These are phyloP conservation scores for Channa maculata DNA, from an alignment of 2,113 vertebrate species.

Conservation along the genomic window DNA sequence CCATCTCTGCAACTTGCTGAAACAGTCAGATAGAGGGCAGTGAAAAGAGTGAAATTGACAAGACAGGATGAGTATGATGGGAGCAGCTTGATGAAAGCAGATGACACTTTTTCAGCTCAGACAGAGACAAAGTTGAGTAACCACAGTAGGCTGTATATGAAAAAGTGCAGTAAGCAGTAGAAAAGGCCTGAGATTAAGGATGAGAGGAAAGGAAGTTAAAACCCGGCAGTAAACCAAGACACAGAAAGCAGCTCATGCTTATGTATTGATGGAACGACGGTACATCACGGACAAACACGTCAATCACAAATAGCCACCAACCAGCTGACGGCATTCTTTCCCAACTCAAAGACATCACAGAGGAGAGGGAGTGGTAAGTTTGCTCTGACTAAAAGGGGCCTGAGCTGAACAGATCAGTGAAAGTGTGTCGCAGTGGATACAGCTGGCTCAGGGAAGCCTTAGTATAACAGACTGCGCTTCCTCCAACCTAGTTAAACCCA, in stretches of 20 bases:
- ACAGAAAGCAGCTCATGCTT: constrained; percentile 85
- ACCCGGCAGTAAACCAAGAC: constrained; percentile 75
- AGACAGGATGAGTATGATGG: constrained; percentile 51
- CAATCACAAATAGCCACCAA: constrained; percentile 72
- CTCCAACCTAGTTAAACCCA: constrained; percentile 38
- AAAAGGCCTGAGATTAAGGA: constrained; percentile 58
- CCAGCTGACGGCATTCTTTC: constrained; percentile 71
- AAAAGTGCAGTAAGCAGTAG: constrained; percentile 42
- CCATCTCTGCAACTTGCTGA: background rate
- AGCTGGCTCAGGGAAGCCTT: constrained; percentile 42
- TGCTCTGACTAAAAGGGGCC: constrained; percentile 56
- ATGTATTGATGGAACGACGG: constrained; percentile 74
- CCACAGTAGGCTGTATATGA: constrained; percentile 50
- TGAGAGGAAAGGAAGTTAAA: constrained; percentile 46
- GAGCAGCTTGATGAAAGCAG: constrained; percentile 70
- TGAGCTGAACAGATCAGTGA: constrained; percentile 70
- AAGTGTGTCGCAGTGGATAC: constrained; percentile 47
- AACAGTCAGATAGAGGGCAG: constrained; percentile 26
- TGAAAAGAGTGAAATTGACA: constrained; percentile 37
- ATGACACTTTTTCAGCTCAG: constrained; percentile 43
- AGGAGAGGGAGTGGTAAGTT: constrained; percentile 51
- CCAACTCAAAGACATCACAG: constrained; percentile 71
- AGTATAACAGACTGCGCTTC: constrained; percentile 26
- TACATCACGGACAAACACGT: constrained; percentile 72
- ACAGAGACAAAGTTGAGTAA: constrained; percentile 36